phyloP scores from a whole-genome alignment of 2,888 invertebrate genomes.

The Clunio marinus region DNA sequence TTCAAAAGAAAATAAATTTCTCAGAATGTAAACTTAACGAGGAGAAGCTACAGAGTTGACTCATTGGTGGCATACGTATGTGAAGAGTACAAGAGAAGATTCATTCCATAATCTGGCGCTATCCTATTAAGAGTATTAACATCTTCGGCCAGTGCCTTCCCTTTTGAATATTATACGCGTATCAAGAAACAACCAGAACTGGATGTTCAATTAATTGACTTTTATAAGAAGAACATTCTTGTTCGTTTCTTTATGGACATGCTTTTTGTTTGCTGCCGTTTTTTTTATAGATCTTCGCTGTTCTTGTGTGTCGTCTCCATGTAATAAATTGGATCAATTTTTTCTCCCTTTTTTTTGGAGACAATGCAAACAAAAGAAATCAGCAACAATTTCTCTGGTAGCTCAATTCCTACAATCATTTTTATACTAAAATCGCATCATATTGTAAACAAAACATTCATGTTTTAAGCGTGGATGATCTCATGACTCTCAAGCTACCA shows the following conservation, averaged over 20 bases:
- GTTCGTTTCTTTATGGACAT: conserved; percentile 14
- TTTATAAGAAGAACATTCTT: conserved; percentile 3
- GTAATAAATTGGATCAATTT: conserved; percentile 35
- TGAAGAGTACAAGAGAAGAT: no score
- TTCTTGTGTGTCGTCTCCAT: conserved; percentile 19
- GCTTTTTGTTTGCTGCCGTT: background rate
- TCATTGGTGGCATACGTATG: conserved; percentile 20
- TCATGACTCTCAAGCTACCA: no score
- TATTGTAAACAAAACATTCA: no score
- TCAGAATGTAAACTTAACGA: conserved; percentile 9
- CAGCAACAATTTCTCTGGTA: background rate
- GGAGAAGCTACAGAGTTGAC: conserved; percentile 13
- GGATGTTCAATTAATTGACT: conserved; percentile 37
- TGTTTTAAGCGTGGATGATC: no score
- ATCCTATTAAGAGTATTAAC: conserved; percentile 9
- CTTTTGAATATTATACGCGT: conserved; percentile 10
- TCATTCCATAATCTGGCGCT: conserved; percentile 21
- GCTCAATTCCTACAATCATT: no score
- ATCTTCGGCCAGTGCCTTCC: background rate
- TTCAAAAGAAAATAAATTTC: conserved; percentile 24
- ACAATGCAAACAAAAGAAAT: conserved; percentile 10
- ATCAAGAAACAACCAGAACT: conserved; percentile 5
- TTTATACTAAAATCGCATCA: no score
- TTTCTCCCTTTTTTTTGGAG: no score
- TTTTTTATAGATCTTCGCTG: conserved; percentile 1